Evolutionary conservation across 2,888 invertebrate genomes (phyloP).

Genomic region (Troilus luridus): DNA sequence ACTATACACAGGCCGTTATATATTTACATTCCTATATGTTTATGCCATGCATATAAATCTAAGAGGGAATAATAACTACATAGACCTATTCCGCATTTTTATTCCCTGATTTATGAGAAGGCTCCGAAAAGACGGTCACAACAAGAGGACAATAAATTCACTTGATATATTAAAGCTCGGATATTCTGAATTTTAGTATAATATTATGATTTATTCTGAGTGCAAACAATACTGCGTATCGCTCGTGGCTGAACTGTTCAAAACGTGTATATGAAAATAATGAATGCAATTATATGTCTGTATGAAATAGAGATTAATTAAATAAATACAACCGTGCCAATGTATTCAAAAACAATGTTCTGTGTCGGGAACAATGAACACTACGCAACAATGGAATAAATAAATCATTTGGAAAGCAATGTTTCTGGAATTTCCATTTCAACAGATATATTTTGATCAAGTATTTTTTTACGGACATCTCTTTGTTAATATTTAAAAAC

Average conservation of each 20-base stretch:
- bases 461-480: too few species aligned
- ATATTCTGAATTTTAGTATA: not conserved
- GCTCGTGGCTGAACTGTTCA: not conserved
- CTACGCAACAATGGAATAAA: not conserved
- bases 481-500: too few species aligned
- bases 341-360: not conserved
- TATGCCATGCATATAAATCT: not conserved
- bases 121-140: not conserved
- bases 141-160: conserved; percentile 27
- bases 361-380: not conserved
- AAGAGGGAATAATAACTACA: conserved; percentile 13
- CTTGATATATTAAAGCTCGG: not conserved
- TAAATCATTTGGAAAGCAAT: not conserved
- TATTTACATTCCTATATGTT: not conserved
- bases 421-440: not conserved
- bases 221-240: not conserved
- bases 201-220: not conserved
- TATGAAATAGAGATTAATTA: not conserved
- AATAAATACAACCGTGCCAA: not conserved
- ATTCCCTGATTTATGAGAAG: not conserved
- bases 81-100: conserved; percentile 4
- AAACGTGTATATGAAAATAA: not conserved
- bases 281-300: not conserved
- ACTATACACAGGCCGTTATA: not conserved
- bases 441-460: too few species aligned